Evolutionary conservation across 1,140 invertebrate genomes (phyloP).

Genomic region (Eumaeus atala): DNA sequence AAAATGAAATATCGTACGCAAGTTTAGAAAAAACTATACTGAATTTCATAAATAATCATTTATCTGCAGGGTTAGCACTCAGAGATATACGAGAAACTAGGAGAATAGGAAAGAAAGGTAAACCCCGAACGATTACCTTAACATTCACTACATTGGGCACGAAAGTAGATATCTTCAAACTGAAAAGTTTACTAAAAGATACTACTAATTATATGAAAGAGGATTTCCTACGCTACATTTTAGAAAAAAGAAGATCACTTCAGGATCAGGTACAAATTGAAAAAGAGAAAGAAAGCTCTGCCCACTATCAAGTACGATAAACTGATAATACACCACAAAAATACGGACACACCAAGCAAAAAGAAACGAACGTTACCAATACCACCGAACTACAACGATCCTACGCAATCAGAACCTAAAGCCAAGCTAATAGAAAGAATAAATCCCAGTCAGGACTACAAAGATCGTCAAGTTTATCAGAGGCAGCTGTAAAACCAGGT

Average conservation of each 20-base stretch:
- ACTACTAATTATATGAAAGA: not conserved
- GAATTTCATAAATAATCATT: conserved; percentile 16
- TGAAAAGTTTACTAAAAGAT: not conserved
- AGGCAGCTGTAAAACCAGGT: not conserved
- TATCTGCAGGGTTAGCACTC: not conserved
- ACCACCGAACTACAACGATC: too few species aligned
- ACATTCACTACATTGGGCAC: not conserved
- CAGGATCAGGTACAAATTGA: not conserved
- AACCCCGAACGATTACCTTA: conserved; percentile 7
- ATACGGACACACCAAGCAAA: too few species aligned
- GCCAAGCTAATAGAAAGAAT: too few species aligned
- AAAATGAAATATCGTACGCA: not conserved
- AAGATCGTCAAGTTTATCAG: conserved; percentile 1
- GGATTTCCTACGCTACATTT: not conserved
- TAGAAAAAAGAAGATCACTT: not conserved
- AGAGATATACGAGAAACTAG: conserved; percentile 10
- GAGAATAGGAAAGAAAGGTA: conserved; percentile 10
- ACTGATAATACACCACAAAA: too few species aligned
- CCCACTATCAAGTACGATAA: too few species aligned
- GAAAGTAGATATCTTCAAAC: not conserved
- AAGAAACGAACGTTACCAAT: too few species aligned
- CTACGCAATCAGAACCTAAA: too few species aligned
- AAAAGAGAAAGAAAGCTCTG: not conserved
- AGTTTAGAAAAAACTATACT: conserved; percentile 11
- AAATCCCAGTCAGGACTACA: not conserved